Conservation (phyloP, 2,888 invertebrate genomes). For the Fragum whitleyi region DNA sequence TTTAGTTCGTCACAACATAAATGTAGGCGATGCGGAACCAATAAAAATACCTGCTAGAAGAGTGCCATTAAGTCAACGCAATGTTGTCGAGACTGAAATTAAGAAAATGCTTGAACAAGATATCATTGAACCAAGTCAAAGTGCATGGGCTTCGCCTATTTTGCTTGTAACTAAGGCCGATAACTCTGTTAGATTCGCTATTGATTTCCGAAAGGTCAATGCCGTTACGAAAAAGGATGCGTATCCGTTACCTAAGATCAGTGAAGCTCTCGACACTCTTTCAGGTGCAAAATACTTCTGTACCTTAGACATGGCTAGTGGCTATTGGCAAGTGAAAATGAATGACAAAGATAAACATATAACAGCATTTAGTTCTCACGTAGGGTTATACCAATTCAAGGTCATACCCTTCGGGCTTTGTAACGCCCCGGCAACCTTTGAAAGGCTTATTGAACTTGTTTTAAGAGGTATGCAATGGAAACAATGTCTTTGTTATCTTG, state of each 20-base stretch:
- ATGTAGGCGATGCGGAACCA: too few species aligned
- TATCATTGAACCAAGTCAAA: too few species aligned
- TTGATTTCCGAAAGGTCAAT: conserved; percentile 51
- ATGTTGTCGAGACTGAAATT: too few species aligned
- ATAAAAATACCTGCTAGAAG: too few species aligned
- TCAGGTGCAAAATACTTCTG: too few species aligned
- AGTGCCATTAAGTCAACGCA: too few species aligned
- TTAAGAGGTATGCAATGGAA: too few species aligned
- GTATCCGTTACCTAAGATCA: too few species aligned
- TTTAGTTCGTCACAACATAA: conserved; percentile 50
- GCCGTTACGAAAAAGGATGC: conserved; percentile 46
- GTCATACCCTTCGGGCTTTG: neutral
- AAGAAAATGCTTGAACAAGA: conserved; percentile 46
- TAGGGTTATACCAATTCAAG: conserved; percentile 43
- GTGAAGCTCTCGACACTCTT: too few species aligned
- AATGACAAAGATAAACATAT: conserved; percentile 21
- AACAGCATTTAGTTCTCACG: conserved; percentile 42
- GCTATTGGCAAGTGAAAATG: conserved; percentile 61
- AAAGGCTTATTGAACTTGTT: too few species aligned
- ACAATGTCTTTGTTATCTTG: too few species aligned
- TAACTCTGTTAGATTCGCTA: conserved; percentile 42
- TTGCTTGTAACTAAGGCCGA: conserved; percentile 44
- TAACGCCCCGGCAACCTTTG: conserved; percentile 14
- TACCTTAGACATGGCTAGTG: too few species aligned
- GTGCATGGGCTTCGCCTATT: conserved; percentile 50